These are phyloP conservation scores for Dusona sp. DNA, from an alignment of 2,888 invertebrate species.

Conservation along the genomic window DNA sequence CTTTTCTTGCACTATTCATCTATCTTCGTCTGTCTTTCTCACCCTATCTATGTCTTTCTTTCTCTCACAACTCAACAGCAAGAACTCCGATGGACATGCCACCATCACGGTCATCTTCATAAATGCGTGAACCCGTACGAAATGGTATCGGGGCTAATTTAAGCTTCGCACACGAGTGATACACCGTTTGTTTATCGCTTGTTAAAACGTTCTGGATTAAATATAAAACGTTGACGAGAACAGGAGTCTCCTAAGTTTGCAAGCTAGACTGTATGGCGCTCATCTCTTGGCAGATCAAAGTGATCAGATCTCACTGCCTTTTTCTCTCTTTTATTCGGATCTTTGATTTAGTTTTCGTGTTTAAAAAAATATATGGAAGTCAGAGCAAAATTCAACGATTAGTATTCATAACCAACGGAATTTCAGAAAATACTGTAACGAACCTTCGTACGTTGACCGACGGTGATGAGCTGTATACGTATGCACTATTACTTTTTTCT, in stretches of 20 bases:
- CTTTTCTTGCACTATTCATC: conserved; percentile 4
- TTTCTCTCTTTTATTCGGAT: conserved; percentile 14
- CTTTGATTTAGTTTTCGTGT: background rate
- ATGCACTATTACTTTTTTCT: background rate
- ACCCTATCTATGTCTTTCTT: conserved; percentile 37
- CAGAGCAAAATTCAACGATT: background rate
- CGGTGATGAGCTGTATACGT: background rate
- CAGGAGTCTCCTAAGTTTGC: conserved; percentile 61
- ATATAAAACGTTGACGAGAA: conserved; percentile 84
- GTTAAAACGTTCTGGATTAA: conserved; percentile 84
- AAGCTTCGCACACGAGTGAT: conserved; percentile 83
- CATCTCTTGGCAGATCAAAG: conserved; percentile 67
- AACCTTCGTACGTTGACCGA: background rate
- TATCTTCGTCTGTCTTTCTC: conserved; percentile 4
- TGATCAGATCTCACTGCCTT: conserved; percentile 43
- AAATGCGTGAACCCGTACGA: conserved; percentile 82
- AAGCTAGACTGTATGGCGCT: conserved; percentile 84
- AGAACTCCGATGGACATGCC: conserved; percentile 72
- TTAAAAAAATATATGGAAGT: conserved; percentile 25
- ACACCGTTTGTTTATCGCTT: conserved; percentile 84
- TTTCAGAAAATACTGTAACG: background rate
- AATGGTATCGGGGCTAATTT: conserved; percentile 84
- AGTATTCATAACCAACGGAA: background rate
- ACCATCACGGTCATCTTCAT: conserved; percentile 80
- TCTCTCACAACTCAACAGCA: conserved; percentile 14